Conservation (phyloP, 2,113 vertebrate genomes). For the Motacilla alba region DNA sequence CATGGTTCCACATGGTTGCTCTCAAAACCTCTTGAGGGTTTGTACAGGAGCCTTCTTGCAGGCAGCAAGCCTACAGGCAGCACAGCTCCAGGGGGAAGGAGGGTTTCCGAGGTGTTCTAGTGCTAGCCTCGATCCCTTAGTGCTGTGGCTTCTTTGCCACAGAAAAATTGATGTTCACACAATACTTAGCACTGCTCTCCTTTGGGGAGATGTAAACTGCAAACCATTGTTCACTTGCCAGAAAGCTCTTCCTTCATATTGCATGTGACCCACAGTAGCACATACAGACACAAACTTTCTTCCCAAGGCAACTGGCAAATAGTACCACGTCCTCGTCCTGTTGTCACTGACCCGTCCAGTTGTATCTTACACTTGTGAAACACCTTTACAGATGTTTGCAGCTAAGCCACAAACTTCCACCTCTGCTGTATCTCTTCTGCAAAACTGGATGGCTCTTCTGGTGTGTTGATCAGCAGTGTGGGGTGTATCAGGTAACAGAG, state of each 20-base stretch:
- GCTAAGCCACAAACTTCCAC: background rate
- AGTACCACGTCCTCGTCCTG: fast-evolving
- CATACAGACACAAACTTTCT: background rate
- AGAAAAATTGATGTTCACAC: background rate
- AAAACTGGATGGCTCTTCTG: background rate
- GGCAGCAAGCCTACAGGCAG: background rate
- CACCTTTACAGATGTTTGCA: background rate
- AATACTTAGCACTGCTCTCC: background rate
- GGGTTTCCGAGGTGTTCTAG: fast-evolving
- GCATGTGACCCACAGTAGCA: background rate
- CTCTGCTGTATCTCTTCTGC: background rate
- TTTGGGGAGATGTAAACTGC: background rate
- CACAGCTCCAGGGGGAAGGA: background rate
- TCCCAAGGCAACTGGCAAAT: background rate
- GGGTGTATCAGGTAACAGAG: background rate
- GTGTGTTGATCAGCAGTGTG: background rate
- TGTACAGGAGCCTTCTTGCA: background rate
- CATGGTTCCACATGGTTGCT: background rate
- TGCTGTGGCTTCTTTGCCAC: background rate
- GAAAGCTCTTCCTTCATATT: background rate
- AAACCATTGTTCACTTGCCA: background rate
- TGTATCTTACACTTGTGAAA: background rate
- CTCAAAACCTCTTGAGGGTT: background rate
- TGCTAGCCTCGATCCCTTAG: background rate
- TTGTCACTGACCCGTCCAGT: background rate